Percentiles rank a stretch among this genome's conserved stretches.
These are phyloP conservation scores for Oreotrochilus melanogaster DNA, from an alignment of 2,113 vertebrate species.

Conservation along the genomic window DNA sequence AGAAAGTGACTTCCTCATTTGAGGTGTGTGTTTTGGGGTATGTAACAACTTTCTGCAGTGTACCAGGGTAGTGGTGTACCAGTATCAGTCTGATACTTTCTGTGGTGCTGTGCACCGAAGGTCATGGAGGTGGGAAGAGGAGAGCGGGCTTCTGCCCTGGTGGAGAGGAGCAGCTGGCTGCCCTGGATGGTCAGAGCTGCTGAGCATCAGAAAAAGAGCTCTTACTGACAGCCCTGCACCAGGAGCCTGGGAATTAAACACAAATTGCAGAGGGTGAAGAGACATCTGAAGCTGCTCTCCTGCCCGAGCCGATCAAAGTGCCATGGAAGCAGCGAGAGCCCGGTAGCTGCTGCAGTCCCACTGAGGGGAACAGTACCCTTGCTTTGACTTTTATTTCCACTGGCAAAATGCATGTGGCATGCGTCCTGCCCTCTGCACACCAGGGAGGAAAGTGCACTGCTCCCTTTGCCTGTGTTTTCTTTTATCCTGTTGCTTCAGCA, in stretches of 20 bases:
- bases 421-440: not conserved
- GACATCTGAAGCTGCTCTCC: not conserved
- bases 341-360: not conserved
- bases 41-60: not conserved
- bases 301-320: not conserved
- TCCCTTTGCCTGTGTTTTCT: not conserved
- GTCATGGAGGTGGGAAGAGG: not conserved
- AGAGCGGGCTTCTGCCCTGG: not conserved
- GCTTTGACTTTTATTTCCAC: not conserved
- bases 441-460: not conserved
- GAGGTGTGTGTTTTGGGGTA: not conserved
- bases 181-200: not conserved
- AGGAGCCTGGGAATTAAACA: not conserved
- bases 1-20: not conserved
- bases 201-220: too few relatives aligned
- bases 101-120: not conserved
- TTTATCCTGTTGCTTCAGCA: not conserved
- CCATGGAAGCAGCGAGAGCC: not conserved
- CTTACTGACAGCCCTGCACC: not conserved
- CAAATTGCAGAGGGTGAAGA: fast-evolving
- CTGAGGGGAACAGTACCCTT: not conserved
- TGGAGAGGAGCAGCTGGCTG: not conserved
- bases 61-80: fast-evolving
- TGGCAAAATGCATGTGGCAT: not conserved
- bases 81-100: not conserved